A percentile compares a stretch with the other conserved stretches of the same genome.
Evolutionary conservation across 2,113 vertebrate genomes (phyloP).

Genomic region (Emydocephalus ijimae): DNA sequence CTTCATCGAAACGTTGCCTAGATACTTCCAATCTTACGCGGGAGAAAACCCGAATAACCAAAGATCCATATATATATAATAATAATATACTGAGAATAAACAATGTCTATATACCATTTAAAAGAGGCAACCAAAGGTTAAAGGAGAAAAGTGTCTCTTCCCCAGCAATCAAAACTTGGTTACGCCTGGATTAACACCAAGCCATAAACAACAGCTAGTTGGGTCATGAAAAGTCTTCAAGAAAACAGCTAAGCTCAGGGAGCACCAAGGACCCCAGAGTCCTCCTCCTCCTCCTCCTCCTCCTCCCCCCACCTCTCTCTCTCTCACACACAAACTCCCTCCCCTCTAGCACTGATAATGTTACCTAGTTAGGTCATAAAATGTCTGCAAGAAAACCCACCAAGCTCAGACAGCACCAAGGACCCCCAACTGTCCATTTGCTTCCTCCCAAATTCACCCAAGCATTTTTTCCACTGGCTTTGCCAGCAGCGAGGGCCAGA

Average conservation of each 20-base stretch:
- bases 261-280: not conserved
- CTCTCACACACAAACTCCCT: no score
- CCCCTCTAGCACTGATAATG: not conserved
- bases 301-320: no score
- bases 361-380: not conserved
- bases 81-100: not conserved
- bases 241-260: not conserved
- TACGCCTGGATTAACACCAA: not conserved
- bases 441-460: conserved; percentile 43
- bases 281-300: no score
- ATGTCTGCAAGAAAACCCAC: not conserved
- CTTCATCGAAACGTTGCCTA: no score
- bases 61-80: no score
- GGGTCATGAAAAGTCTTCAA: not conserved
- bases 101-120: not conserved
- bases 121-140: not conserved
- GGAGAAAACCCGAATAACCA: no score
- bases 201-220: not conserved
- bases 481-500: conserved; percentile 51
- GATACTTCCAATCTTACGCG: no score
- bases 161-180: not conserved
- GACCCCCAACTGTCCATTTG: conserved; percentile 39
- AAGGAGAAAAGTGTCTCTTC: not conserved
- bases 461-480: conserved; percentile 40
- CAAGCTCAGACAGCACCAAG: not conserved